Conservation (phyloP, 1,140 invertebrate genomes). For the Rhynchophorus ferrugineus region DNA sequence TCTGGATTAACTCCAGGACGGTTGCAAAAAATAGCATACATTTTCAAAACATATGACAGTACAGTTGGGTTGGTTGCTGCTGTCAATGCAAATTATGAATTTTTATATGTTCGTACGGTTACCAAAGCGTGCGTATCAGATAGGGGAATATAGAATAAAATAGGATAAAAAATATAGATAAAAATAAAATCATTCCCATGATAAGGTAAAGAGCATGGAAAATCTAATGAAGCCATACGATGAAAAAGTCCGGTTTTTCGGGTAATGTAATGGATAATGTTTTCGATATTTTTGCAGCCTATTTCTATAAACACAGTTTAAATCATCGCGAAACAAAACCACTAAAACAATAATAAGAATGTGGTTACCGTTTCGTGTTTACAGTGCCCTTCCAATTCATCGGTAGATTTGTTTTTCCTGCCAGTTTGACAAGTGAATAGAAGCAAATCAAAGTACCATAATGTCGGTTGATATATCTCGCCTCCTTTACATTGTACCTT, state of each 20-base stretch:
- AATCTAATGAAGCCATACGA: slow-evolving; percentile 1
- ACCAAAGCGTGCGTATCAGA: slow-evolving; percentile 30
- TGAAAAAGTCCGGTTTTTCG: too few relatives aligned
- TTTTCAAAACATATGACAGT: slow-evolving; percentile 44
- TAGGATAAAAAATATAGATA: slow-evolving; percentile 14
- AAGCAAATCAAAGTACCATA: slow-evolving; percentile 8
- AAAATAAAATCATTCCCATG: slow-evolving; percentile 41
- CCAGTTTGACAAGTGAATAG: neutral
- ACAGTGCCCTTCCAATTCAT: neutral
- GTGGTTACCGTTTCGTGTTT: neutral
- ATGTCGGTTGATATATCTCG: slow-evolving; percentile 11
- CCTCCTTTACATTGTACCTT: neutral
- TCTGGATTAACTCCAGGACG: slow-evolving; percentile 2
- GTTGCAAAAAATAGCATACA: slow-evolving; percentile 43
- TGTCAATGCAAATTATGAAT: slow-evolving; percentile 45
- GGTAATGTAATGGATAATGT: too few relatives aligned
- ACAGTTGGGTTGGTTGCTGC: slow-evolving; percentile 45
- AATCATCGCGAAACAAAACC: neutral
- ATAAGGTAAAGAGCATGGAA: slow-evolving; percentile 21
- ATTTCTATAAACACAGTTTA: neutral
- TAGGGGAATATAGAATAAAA: slow-evolving; percentile 33
- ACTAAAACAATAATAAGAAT: neutral
- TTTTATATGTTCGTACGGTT: slow-evolving; percentile 41
- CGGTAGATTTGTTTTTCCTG: neutral
- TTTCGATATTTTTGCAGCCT: too few relatives aligned